Percentiles rank a stretch among this genome's conserved stretches.
Conservation (phyloP, 2,113 vertebrate genomes). For the Nettapus auritus region DNA sequence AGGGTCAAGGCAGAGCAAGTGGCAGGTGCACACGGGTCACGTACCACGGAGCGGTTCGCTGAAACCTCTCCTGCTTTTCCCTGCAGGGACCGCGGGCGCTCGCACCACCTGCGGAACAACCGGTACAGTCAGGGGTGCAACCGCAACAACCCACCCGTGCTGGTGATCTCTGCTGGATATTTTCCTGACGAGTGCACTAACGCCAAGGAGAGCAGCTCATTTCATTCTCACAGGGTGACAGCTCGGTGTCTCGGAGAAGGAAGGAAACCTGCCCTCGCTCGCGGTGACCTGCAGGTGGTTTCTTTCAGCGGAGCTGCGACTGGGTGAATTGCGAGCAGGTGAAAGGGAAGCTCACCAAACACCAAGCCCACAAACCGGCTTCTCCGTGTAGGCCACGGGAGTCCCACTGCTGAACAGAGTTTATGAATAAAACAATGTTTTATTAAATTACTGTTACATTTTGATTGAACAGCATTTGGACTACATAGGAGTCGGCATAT, state of each 20-base stretch:
- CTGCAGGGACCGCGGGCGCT: not conserved
- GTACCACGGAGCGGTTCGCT: not conserved
- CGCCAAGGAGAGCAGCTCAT: not conserved
- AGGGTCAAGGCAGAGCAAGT: rapidly evolving
- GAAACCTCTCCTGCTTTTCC: not conserved
- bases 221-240: not conserved
- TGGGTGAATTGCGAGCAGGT: rapidly evolving
- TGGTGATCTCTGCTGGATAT: not conserved
- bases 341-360: not conserved
- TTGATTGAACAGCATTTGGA: slow-evolving; percentile 73
- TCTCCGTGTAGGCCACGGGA: slow-evolving; percentile 31
- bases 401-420: not conserved
- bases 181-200: not conserved
- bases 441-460: slow-evolving; percentile 75
- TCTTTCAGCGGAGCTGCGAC: not conserved
- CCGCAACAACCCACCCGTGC: not conserved
- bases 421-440: slow-evolving; percentile 77
- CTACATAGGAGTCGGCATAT: slow-evolving; percentile 72
- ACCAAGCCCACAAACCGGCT: not conserved
- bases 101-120: not conserved
- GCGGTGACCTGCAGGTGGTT: rapidly evolving
- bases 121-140: not conserved
- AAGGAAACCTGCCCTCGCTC: not conserved
- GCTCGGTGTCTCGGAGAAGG: not conserved
- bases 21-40: not conserved